Base-by-base conservation (phyloP, 37 sponge, comb jelly and placozoan species). In the Axinella damicornis region DNA sequence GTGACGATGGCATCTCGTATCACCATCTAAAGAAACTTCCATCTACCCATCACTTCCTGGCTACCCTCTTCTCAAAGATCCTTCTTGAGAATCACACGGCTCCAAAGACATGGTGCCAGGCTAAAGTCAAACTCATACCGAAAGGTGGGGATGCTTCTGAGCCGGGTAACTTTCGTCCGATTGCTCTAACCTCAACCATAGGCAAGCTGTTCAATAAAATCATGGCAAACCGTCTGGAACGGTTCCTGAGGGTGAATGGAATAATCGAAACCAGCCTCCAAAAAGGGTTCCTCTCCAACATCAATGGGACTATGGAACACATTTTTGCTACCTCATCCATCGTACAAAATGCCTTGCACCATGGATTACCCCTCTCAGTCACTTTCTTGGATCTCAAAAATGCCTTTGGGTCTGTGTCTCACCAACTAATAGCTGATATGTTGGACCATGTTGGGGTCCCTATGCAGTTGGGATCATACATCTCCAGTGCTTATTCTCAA, bases 41-140 rank as follows among this genome's bases (percentile, higher is more conserved):
- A 55, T 66, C 69, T 33, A 77, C 79, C 6, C 80, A 79, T 25
- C 53, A 78, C 32, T 86, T 86, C 36, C 65, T 79, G 32, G 80
- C 87, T 5, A 86, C 87, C 4, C 56, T 86, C 19, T 87, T 81
- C 63, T 76, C 77, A 27, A 88, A 88, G 37, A 88, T 88, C 13
- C 57, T 88, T 2, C 52, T 75, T 16, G 16, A 18, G 5, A n/a
- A 30, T 0, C 65, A 71, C 1, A 53, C 28, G 4, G 46, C 76
- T 20, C 82, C 88, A 11, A 20, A 12, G 1, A 28, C 17, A 22
- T 81, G 88, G 88, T 81, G 25, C 30, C 5, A 25, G 15, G 88
- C 75, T 20, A 74, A 30, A 6, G 66, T 88, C 38, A 80, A 16
- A 16, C 27, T 74, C 0, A 58, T 71, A 5, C 36, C 5, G 24